A percentile compares a stretch with the other conserved stretches of the same genome.
These are phyloP conservation scores for Castor canadensis DNA, from an alignment of 2,113 vertebrate genomes.

Conservation along the genomic window DNA sequence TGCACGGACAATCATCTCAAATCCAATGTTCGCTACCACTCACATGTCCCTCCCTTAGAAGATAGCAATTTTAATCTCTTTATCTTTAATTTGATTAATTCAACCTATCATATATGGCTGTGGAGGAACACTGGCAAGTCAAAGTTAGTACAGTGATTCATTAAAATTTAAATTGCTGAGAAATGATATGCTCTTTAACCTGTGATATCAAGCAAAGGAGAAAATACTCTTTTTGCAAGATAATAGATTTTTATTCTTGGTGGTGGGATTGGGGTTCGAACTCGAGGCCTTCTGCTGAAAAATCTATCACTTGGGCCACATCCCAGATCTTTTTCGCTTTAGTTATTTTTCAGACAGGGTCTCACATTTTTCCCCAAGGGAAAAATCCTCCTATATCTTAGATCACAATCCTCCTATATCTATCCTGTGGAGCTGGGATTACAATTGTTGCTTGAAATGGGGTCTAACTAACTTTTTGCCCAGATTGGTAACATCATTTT, in stretches of 20 bases:
- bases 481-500: conserved; percentile 34
- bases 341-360: no score
- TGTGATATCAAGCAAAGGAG: conserved; percentile 57
- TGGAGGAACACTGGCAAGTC: conserved; percentile 74
- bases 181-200: conserved; percentile 50
- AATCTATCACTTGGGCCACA: no score
- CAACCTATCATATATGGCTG: conserved; percentile 58
- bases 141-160: conserved; percentile 64
- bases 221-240: not conserved
- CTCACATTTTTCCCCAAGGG: no score
- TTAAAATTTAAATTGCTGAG: conserved; percentile 72
- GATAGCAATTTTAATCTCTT: conserved; percentile 77
- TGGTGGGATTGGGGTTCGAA: not conserved
- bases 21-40: conserved; percentile 66
- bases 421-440: no score
- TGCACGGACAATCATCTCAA: conserved; percentile 70
- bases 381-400: not conserved
- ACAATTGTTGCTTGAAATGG: no score
- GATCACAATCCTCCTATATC: no score
- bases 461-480: no score
- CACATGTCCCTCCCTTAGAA: conserved; percentile 68
- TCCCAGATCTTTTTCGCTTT: no score
- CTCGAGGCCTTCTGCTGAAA: not conserved
- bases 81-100: conserved; percentile 83
- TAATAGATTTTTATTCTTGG: conserved; percentile 59